phyloP scores from a whole-genome alignment of 2,113 vertebrate species.

The Gavia stellata region DNA sequence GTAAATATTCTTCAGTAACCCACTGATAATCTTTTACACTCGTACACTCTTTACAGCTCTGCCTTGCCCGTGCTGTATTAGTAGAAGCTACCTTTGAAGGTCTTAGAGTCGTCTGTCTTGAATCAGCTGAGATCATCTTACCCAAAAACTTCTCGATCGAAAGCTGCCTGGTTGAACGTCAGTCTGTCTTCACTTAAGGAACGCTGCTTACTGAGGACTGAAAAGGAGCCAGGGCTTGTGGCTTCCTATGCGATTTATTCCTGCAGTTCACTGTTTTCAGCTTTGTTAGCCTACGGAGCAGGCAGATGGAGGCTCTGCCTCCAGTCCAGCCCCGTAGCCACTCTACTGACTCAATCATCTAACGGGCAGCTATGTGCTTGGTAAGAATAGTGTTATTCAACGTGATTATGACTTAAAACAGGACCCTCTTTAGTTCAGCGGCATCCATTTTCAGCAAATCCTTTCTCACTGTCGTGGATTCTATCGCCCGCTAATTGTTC shows the following conservation, averaged over 20 bases:
- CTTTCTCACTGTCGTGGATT: not conserved
- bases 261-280: not conserved
- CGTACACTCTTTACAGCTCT: fast-evolving
- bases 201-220: not conserved
- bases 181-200: not conserved
- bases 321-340: not conserved
- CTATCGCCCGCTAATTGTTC: not conserved
- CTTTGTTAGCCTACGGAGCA: not conserved
- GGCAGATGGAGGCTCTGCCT: not conserved
- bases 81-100: not conserved
- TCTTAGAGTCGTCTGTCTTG: not conserved
- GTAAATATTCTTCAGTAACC: fast-evolving
- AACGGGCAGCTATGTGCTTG: not conserved
- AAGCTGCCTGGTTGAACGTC: not conserved
- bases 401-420: not conserved
- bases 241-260: not conserved
- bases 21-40: too few species aligned
- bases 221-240: not conserved
- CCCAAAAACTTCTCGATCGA: not conserved
- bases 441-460: not conserved
- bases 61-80: not conserved
- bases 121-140: not conserved
- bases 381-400: not conserved
- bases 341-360: not conserved
- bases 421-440: not conserved